A percentile compares a stretch with the other conserved stretches of the same genome.
These are phyloP conservation scores for Eremobia ochroleuca DNA, from an alignment of 2,888 invertebrate species.

Conservation along the genomic window DNA sequence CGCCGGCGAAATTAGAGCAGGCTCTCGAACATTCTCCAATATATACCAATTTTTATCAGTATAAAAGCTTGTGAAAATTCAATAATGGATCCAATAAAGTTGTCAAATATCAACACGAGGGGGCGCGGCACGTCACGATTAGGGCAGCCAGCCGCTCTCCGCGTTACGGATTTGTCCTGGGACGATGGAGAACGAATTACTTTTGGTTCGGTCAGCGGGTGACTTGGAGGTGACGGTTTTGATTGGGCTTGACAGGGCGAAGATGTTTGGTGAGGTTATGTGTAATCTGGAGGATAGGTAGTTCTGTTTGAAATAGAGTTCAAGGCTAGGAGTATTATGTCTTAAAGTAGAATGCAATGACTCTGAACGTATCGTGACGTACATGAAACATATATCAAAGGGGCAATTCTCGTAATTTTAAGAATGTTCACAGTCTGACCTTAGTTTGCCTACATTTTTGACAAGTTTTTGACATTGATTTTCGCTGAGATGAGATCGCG, in stretches of 20 bases:
- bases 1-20: slow-evolving; percentile 65
- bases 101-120: slow-evolving; percentile 84
- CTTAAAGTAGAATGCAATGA: neutral
- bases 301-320: neutral
- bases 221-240: slow-evolving; percentile 20
- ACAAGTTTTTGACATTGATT: neutral
- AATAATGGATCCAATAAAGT: slow-evolving; percentile 85
- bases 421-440: neutral
- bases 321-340: no score
- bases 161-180: slow-evolving; percentile 53
- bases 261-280: neutral
- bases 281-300: neutral
- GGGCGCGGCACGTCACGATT: slow-evolving; percentile 67
- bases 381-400: neutral
- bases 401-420: neutral
- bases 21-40: slow-evolving; percentile 70
- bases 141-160: slow-evolving; percentile 59
- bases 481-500: neutral
- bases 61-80: slow-evolving; percentile 83
- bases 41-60: slow-evolving; percentile 79
- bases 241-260: neutral
- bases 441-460: neutral
- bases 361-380: no score
- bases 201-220: slow-evolving; percentile 41
- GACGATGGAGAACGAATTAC: slow-evolving; percentile 42